Evolutionary conservation across 2,797 vertebrate genomes (phyloP).

Genomic region (Sandelia bainsii): DNA sequence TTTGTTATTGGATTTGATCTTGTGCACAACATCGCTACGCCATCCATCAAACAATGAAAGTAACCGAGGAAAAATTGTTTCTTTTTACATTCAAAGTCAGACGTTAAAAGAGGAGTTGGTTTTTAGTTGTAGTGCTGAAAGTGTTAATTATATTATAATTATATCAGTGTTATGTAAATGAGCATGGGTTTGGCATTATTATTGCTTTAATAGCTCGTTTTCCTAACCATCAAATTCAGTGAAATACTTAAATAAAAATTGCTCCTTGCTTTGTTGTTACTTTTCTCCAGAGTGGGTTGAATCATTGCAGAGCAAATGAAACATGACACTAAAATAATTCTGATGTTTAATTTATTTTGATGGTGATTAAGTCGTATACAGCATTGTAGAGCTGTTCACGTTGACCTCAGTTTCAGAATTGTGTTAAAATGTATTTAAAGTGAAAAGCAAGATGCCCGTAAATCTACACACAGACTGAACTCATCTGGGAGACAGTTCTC

Average conservation of each 20-base stretch:
- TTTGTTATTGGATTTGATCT: constrained; percentile 59
- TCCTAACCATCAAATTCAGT: too few species aligned
- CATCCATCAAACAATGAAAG: constrained; percentile 45
- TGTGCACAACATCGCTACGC: constrained; percentile 35
- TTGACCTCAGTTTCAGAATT: background rate
- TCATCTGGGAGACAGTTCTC: constrained; percentile 19
- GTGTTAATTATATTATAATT: constrained; percentile 12
- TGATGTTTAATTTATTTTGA: constrained; percentile 6
- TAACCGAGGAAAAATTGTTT: constrained; percentile 39
- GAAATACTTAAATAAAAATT: background rate
- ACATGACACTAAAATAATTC: constrained; percentile 37
- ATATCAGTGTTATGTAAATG: background rate
- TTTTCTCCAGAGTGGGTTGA: constrained; percentile 44
- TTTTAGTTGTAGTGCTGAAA: background rate
- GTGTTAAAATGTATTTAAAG: constrained; percentile 11
- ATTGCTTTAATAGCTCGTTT: background rate
- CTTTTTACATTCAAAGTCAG: constrained; percentile 36
- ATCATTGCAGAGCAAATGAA: constrained; percentile 53
- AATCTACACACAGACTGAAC: constrained; percentile 4
- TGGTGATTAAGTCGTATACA: constrained; percentile 7
- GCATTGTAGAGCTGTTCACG: background rate
- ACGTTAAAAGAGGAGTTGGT: constrained; percentile 1
- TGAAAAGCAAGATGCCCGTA: background rate
- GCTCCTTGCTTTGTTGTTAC: constrained; percentile 12
- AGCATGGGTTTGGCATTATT: background rate